Evolutionary conservation across 1,140 invertebrate genomes (phyloP).

Genomic region (honey bee (Apis mellifera)): DNA sequence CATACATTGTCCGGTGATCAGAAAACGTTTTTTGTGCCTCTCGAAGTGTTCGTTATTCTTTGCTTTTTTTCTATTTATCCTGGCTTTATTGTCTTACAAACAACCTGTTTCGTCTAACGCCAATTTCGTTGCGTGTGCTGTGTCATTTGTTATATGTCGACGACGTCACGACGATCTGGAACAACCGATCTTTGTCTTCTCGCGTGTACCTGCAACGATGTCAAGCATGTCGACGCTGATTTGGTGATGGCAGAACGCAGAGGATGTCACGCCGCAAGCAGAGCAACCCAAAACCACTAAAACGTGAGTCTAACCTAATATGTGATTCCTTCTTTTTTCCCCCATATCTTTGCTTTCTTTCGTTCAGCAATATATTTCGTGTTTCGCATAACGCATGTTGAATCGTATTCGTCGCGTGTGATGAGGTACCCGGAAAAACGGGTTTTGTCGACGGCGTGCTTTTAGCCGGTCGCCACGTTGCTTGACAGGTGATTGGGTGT

Average conservation of each 20-base stretch:
- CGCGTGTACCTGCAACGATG: constrained; percentile 31
- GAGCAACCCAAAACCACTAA: constrained; percentile 85
- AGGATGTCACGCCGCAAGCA: constrained; percentile 86
- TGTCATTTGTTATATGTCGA: constrained; percentile 58
- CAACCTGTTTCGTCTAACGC: constrained; percentile 4
- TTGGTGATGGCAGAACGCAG: constrained; percentile 79
- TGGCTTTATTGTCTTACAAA: constrained; percentile 13
- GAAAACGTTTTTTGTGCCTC: constrained; percentile 30
- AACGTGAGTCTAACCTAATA: constrained; percentile 82
- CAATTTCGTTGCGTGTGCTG: constrained; percentile 43
- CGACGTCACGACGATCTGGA: constrained; percentile 38
- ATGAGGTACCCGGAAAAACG: constrained; percentile 20
- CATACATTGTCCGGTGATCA: constrained; percentile 25
- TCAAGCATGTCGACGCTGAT: constrained; percentile 72
- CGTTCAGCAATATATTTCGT: not conserved
- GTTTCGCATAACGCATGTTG: constrained; percentile 3
- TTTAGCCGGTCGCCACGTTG: constrained; percentile 46
- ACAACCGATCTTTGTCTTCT: constrained; percentile 45
- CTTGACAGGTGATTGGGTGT: constrained; percentile 53
- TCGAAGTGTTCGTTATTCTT: constrained; percentile 33
- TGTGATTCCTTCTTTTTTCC: constrained; percentile 29
- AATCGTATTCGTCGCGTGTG: constrained; percentile 23
- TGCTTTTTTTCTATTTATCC: constrained; percentile 6
- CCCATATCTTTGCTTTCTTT: constrained; percentile 3
- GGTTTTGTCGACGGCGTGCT: constrained; percentile 39